A percentile compares a stretch with the other conserved stretches of the same genome.
Conservation (phyloP, 2,113 vertebrate species). For the Microtus ochrogaster region DNA sequence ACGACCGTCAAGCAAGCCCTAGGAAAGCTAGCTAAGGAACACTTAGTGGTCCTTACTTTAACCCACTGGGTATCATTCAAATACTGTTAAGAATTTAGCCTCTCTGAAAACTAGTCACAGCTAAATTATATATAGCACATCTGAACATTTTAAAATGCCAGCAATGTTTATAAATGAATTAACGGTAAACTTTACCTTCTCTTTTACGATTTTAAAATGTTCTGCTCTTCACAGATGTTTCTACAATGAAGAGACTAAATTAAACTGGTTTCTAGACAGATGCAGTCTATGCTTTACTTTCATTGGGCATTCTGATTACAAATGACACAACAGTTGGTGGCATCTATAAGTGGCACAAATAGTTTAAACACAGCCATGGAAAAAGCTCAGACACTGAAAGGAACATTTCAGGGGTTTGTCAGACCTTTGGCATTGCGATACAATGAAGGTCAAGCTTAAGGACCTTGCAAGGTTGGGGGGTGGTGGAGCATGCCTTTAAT, state of each 20-base stretch:
- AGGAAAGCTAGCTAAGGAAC: not conserved
- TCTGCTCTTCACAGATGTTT: not conserved
- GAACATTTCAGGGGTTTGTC: too few relatives aligned
- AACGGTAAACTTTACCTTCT: not conserved
- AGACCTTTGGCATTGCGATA: not conserved
- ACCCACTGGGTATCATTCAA: not conserved
- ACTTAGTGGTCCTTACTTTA: not conserved
- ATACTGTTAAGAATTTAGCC: not conserved
- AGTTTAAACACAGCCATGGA: not conserved
- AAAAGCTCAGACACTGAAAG: not conserved
- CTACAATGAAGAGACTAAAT: not conserved
- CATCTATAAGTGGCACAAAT: not conserved
- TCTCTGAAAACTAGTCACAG: not conserved
- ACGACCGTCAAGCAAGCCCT: not conserved
- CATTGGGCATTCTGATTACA: not conserved
- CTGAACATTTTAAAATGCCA: not conserved
- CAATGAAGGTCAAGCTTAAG: not conserved
- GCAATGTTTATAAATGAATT: not conserved
- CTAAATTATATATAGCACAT: not conserved
- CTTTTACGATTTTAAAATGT: not conserved
- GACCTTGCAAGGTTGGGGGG: not conserved
- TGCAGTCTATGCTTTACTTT: not conserved
- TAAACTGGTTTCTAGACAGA: not conserved
- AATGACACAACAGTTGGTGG: not conserved
- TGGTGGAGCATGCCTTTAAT: rapidly evolving